A percentile compares a stretch with the other conserved stretches of the same genome.
These are phyloP conservation scores for Zaprionus ghesquierei DNA, from an alignment of 1,140 invertebrate genomes.

Conservation along the genomic window DNA sequence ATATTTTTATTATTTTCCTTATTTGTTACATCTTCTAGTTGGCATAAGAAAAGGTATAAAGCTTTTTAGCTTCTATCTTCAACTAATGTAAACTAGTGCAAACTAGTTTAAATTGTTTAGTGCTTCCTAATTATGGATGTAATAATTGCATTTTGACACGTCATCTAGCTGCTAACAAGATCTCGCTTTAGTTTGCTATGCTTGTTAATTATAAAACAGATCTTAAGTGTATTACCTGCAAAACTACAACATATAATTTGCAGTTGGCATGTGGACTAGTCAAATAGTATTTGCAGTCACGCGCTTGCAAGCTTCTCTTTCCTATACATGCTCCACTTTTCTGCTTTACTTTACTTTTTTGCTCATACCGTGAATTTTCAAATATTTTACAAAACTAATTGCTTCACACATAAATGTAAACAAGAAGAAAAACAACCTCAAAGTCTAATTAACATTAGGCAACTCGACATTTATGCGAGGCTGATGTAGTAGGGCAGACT, in stretches of 20 bases:
- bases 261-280: no score
- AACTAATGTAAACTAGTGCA: not conserved
- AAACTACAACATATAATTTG: no score
- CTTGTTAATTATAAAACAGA: no score
- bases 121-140: not conserved
- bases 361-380: not conserved
- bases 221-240: no score
- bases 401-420: not conserved
- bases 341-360: not conserved
- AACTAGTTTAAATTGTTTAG: no score
- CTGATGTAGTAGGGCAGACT: conserved; percentile 3
- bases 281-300: not conserved
- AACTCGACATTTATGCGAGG: conserved; percentile 31
- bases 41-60: no score
- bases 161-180: not conserved
- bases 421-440: conserved; percentile 27
- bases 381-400: conserved; percentile 2
- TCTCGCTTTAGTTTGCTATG: not conserved
- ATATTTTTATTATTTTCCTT: no score
- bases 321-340: not conserved
- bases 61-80: not conserved
- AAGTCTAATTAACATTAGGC: conserved; percentile 48
- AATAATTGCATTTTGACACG: no score
- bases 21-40: no score
- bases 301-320: not conserved